Base-by-base conservation (phyloP, 2,888 invertebrate genomes). In the Biston stratarius region DNA sequence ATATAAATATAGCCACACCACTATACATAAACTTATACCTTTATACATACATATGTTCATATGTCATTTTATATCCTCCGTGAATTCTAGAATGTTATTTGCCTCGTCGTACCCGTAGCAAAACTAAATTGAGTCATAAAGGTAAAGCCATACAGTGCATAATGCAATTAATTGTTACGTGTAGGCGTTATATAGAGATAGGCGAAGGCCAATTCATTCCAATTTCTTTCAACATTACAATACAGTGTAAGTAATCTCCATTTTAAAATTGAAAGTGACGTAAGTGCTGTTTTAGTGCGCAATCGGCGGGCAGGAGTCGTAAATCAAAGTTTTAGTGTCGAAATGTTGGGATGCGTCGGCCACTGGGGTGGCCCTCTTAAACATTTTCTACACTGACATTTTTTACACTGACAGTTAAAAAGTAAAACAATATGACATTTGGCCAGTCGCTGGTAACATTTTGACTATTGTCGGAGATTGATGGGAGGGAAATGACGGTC, bases 201-300 rank as follows among this genome's bases (percentile, higher is more conserved):
- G 9, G 6, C 44, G 0, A 6, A 5, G 44, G 11, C 5, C n/a
- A 6, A 14, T 45, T 45, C 14, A 14, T n/a, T 7, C 6, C 6
- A 6, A 8, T 45, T 45, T n/a, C n/a, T 8, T 2, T 6, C 9
- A 3, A 48, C 3, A 75, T 80, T 85, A 81, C 84, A 71, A 70
- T 66, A 73, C 81, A 88, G 90, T 92, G 87, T 91, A 78, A 91
- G 74, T 69, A 79, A 76, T 71, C 77, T 77, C 82, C 80, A 84
- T 84, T 92, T 93, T 94, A 92, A 94, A 94, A 94, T 93, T 92
- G 93, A 94, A 93, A 93, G 92, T 94, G 93, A 92, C 92, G 93
- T 92, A 90, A 93, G 91, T 91, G 92, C 88, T 86, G 88, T 92
- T 94, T 94, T 94, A 94, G 92, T 92, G 86, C 91, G 90, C 93